Conservation (phyloP, 53 echinoderm and acorn worm genomes). For the Stichopus horrens region DNA sequence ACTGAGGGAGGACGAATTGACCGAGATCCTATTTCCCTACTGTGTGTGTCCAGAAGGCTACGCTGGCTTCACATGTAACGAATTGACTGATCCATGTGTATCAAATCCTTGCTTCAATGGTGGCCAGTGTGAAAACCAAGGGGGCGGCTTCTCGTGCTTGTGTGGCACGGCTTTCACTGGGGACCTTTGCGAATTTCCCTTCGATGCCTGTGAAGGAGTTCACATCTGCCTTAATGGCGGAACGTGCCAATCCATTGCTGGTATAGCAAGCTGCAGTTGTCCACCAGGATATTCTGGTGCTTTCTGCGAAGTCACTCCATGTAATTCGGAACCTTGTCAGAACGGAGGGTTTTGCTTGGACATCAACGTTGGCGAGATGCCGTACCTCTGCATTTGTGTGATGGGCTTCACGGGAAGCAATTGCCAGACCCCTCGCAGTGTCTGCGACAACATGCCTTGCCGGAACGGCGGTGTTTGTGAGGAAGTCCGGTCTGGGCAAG, state of each 20-base stretch:
- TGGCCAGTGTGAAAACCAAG: background rate
- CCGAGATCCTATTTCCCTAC: background rate
- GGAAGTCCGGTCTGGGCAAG: background rate
- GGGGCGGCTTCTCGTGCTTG: background rate
- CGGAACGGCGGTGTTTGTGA: constrained; percentile 27
- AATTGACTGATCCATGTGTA: background rate
- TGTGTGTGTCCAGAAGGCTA: background rate
- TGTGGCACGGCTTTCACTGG: background rate
- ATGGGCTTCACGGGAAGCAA: constrained; percentile 15
- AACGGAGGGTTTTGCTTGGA: constrained; percentile 14
- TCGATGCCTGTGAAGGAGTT: background rate
- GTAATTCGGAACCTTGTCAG: background rate
- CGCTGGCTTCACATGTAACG: background rate
- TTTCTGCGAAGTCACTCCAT: constrained; percentile 36
- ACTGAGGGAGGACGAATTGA: background rate
- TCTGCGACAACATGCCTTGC: constrained; percentile 38
- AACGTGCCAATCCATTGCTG: constrained; percentile 10
- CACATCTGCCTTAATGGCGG: constrained; percentile 46
- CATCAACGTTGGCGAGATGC: background rate
- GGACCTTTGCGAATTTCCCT: background rate
- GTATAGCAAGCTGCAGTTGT: constrained; percentile 34
- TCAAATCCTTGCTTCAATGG: constrained; percentile 21
- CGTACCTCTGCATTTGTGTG: background rate
- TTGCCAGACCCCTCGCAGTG: background rate
- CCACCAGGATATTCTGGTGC: constrained; percentile 41